Conservation (phyloP, 2,888 invertebrate species). For the Cheilosia scutellata region DNA sequence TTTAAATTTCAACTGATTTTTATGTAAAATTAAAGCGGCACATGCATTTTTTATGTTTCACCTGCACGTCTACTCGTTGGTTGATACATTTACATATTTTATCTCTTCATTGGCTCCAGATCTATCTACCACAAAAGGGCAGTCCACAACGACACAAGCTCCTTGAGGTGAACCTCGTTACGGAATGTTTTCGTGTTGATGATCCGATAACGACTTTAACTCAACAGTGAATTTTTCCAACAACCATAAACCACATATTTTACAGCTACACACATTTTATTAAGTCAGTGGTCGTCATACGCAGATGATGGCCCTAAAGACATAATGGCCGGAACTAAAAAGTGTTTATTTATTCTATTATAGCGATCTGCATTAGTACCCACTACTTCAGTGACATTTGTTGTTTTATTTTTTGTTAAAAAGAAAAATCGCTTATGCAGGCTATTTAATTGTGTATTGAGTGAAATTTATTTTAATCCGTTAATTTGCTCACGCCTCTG, state of each 20-base stretch:
- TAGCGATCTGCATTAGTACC: not conserved
- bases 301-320: not conserved
- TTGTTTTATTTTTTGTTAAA: not conserved
- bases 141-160: not conserved
- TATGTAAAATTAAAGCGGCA: not conserved
- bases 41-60: too few species aligned
- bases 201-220: not conserved
- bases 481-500: not conserved
- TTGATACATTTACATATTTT: not conserved
- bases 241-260: not conserved
- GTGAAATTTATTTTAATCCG: conserved; percentile 12
- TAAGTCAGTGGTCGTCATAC: not conserved
- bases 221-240: not conserved
- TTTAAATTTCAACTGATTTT: not conserved
- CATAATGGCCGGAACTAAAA: not conserved
- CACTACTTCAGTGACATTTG: not conserved
- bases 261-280: not conserved
- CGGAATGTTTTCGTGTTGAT: not conserved
- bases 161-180: not conserved
- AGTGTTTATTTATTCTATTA: conserved; percentile 9
- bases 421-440: not conserved
- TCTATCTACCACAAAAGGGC: not conserved
- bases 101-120: not conserved
- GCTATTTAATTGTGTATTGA: not conserved
- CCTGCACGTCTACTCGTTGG: too few species aligned